These are phyloP conservation scores for Mustelus asterias DNA, from an alignment of 2,113 vertebrate species.

Conservation along the genomic window DNA sequence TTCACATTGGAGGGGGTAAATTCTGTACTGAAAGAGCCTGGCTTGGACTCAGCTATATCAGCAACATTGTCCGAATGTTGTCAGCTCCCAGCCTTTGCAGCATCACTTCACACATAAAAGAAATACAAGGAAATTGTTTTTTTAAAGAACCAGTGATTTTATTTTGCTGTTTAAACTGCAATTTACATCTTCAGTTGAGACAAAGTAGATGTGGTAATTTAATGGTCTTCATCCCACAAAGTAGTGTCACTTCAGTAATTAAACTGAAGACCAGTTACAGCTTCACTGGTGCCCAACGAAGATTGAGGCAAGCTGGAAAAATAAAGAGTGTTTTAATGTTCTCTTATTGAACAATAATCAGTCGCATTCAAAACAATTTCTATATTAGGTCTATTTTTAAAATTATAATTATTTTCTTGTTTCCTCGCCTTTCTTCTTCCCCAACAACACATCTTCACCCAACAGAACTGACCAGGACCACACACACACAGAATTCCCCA, in stretches of 20 bases:
- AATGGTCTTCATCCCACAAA: neutral
- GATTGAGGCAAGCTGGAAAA: neutral
- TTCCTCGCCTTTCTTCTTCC: neutral
- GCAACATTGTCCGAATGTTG: too few species aligned
- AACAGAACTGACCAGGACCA: neutral
- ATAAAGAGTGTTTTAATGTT: neutral
- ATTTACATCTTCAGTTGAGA: neutral
- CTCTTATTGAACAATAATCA: neutral
- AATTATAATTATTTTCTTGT: neutral
- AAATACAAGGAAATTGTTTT: neutral
- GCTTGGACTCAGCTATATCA: too few species aligned
- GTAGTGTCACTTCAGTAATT: conserved; percentile 28
- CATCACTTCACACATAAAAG: too few species aligned
- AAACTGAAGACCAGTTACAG: neutral
- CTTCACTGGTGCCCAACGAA: neutral
- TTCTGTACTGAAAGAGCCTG: too few species aligned
- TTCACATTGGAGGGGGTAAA: too few species aligned
- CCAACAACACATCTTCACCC: neutral
- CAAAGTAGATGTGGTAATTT: neutral
- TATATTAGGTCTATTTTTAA: neutral
- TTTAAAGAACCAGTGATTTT: neutral
- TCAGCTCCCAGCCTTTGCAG: too few species aligned
- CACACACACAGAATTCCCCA: neutral
- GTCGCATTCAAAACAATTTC: neutral
- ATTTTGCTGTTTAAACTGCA: neutral